Percentiles rank a stretch among this genome's conserved stretches.
phyloP scores from a whole-genome alignment of 2,797 vertebrate genomes.

The Peromyscus aztecus region DNA sequence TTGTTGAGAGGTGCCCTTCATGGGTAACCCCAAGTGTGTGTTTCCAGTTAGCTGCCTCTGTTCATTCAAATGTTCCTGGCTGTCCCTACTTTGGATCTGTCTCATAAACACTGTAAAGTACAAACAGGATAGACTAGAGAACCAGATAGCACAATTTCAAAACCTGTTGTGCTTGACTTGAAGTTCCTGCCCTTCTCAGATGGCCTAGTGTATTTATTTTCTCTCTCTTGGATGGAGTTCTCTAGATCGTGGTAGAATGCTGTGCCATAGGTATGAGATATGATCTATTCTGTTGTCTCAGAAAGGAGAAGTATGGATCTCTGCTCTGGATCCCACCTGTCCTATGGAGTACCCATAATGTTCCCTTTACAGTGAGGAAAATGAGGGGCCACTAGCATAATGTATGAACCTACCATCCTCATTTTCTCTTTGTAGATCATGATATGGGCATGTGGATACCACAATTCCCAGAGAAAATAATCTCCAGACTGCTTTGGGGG shows the following conservation, averaged over 20 bases:
- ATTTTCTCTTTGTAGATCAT: neutral
- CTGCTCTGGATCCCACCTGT: neutral
- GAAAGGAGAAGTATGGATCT: neutral
- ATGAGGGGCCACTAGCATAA: neutral
- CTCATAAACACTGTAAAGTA: neutral
- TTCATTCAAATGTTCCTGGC: neutral
- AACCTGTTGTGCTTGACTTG: neutral
- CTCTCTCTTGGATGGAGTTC: neutral
- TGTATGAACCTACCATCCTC: neutral
- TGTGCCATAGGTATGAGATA: neutral
- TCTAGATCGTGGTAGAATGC: neutral
- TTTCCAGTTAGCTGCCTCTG: neutral
- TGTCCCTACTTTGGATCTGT: neutral
- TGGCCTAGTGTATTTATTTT: neutral
- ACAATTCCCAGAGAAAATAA: neutral
- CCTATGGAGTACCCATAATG: neutral
- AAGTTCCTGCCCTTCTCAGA: neutral
- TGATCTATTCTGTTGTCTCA: neutral
- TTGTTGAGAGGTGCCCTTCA: neutral
- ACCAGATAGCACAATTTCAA: neutral
- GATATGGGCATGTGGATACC: neutral
- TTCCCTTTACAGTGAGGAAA: neutral
- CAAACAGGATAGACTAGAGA: neutral
- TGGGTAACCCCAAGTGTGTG: rapidly evolving
- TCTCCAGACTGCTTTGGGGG: neutral